Evolutionary conservation across 53 echinoderm and acorn worm species (phyloP).

Genomic region (Temnopleurus reevesii): DNA sequence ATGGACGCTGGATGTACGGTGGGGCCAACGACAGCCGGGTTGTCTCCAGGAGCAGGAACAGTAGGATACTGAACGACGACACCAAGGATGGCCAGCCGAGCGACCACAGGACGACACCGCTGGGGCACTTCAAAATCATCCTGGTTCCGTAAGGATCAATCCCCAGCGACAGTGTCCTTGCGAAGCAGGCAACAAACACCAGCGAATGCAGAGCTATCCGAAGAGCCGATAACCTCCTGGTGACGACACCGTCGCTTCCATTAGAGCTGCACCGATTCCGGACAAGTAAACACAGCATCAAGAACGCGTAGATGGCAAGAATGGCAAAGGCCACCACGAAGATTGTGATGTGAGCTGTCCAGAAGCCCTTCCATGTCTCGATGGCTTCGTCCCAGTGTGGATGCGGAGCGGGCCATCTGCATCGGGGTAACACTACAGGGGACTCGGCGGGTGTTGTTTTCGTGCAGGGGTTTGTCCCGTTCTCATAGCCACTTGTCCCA

Average conservation of each 20-base stretch:
- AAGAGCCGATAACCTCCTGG: slow-evolving; percentile 41
- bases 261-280: background rate
- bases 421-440: background rate
- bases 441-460: background rate
- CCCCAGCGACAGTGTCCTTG: slow-evolving; percentile 64
- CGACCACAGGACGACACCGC: slow-evolving; percentile 75
- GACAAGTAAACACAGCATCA: background rate
- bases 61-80: slow-evolving; percentile 71
- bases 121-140: slow-evolving; percentile 62
- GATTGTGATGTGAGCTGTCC: slow-evolving; percentile 63
- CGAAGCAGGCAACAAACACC: slow-evolving; percentile 58
- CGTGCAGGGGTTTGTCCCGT: background rate
- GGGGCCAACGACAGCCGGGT: slow-evolving; percentile 74
- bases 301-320: slow-evolving; percentile 54
- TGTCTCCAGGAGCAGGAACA: slow-evolving; percentile 75
- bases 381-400: slow-evolving; percentile 70
- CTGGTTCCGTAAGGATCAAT: slow-evolving; percentile 74
- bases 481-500: background rate
- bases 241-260: slow-evolving; percentile 37
- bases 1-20: slow-evolving; percentile 68
- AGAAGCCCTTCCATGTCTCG: slow-evolving; percentile 54
- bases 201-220: slow-evolving; percentile 65
- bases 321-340: slow-evolving; percentile 63
- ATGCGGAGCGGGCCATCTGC: slow-evolving; percentile 66
- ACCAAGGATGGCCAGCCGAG: slow-evolving; percentile 74